Conservation (phyloP, 1,140 invertebrate genomes). For the Trichogramma pretiosum region DNA sequence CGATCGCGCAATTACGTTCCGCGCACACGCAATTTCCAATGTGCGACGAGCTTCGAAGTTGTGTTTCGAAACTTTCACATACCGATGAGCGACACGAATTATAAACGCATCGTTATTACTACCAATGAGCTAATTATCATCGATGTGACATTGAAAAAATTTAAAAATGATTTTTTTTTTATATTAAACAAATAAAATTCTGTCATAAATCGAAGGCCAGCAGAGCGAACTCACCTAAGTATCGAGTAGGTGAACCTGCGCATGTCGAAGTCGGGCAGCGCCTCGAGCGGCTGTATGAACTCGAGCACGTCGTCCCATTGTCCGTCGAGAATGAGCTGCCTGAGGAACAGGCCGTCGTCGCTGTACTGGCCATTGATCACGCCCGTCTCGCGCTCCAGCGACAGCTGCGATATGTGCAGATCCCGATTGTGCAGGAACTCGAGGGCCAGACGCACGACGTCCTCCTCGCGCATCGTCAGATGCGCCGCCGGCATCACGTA, state of each 20-base stretch:
- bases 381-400: constrained; percentile 88
- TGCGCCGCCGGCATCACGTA: constrained; percentile 74
- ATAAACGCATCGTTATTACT: too few relatives aligned
- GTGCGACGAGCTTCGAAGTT: too few relatives aligned
- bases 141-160: too few relatives aligned
- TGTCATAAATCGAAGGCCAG: too few relatives aligned
- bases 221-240: constrained; percentile 42
- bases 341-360: constrained; percentile 86
- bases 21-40: too few relatives aligned
- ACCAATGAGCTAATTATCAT: too few relatives aligned
- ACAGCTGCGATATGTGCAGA: constrained; percentile 82
- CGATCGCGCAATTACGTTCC: too few relatives aligned
- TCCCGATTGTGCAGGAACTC: constrained; percentile 89
- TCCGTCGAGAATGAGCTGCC: constrained; percentile 91
- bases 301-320: constrained; percentile 97
- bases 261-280: constrained; percentile 67
- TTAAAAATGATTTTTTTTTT: too few relatives aligned
- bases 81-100: too few relatives aligned
- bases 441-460: constrained; percentile 80
- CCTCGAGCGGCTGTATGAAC: constrained; percentile 90
- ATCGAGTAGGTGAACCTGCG: constrained; percentile 79
- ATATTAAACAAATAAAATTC: too few relatives aligned
- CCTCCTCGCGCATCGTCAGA: constrained; percentile 77
- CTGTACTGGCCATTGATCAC: constrained; percentile 87
- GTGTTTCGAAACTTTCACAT: too few relatives aligned